phyloP scores from a whole-genome alignment of 2,797 vertebrate species.

The Bovichtus variegatus region DNA sequence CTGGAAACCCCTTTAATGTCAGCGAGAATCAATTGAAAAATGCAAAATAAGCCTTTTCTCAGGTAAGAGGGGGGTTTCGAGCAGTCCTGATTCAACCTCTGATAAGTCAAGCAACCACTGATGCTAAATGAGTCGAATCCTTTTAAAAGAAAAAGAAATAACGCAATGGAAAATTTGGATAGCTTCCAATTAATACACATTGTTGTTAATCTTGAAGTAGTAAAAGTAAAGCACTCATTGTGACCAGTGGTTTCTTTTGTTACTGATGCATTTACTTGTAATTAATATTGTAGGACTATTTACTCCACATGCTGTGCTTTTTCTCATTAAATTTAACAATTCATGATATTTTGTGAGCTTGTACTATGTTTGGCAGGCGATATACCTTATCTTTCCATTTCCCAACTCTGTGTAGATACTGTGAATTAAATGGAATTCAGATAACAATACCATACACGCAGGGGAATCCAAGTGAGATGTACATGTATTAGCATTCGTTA shows the following conservation, averaged over 20 bases:
- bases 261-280: background rate
- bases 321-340: background rate
- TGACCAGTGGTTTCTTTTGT: background rate
- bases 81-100: background rate
- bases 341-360: background rate
- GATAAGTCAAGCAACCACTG: too few species aligned
- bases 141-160: background rate
- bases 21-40: background rate
- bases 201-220: background rate
- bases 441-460: background rate
- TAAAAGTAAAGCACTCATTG: background rate
- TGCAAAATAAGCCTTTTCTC: background rate
- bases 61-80: background rate
- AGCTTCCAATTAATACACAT: background rate
- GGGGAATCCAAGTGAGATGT: background rate
- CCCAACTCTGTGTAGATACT: background rate
- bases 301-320: background rate
- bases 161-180: background rate
- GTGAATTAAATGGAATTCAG: background rate
- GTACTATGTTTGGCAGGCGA: background rate
- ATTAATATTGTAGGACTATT: background rate
- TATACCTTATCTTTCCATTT: background rate
- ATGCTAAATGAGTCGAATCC: too few species aligned
- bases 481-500: conserved; percentile 24
- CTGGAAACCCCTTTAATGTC: background rate